phyloP scores from a whole-genome alignment of 2,113 vertebrate species.

The Sorex fumeus region DNA sequence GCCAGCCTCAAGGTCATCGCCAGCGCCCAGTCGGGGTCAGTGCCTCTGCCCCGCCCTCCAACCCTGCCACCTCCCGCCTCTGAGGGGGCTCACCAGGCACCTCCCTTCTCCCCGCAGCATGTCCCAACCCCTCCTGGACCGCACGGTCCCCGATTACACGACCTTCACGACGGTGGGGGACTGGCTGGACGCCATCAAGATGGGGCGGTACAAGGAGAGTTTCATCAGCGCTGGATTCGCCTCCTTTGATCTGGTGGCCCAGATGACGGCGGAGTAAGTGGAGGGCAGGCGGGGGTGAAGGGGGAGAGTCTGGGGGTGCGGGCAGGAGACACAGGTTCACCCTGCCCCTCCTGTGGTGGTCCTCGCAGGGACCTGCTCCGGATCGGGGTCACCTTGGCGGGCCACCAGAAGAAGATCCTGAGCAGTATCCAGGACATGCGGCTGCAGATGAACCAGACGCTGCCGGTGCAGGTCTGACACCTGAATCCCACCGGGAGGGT shows the following conservation, averaged over 20 bases:
- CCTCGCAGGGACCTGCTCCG: conserved; percentile 96
- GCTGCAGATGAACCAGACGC: conserved; percentile 99
- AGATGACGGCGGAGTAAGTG: conserved; percentile 99
- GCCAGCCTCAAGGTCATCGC: conserved; percentile 99
- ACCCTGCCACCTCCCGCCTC: neutral
- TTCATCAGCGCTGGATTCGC: conserved; percentile 98
- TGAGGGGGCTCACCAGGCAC: conserved; percentile 63
- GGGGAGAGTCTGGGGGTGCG: neutral
- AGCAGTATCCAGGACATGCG: conserved; percentile 99
- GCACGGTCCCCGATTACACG: conserved; percentile 98
- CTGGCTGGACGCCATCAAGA: conserved; percentile 99
- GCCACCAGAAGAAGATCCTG: conserved; percentile 99
- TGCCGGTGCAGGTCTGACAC: conserved; percentile 98
- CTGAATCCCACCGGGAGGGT: conserved; percentile 83
- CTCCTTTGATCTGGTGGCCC: conserved; percentile 98
- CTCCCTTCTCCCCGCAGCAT: conserved; percentile 89
- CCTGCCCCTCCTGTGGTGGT: neutral
- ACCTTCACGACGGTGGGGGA: conserved; percentile 99
- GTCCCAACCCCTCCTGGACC: conserved; percentile 98
- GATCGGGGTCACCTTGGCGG: conserved; percentile 98
- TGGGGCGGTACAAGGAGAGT: conserved; percentile 99
- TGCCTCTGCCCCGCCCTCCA: conserved; percentile 71
- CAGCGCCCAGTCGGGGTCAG: conserved; percentile 97
- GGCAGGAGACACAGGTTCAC: conserved; percentile 14
- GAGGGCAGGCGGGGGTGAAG: neutral